Conservation (phyloP, 2,888 invertebrate genomes). For the Cephonodes hylas region DNA sequence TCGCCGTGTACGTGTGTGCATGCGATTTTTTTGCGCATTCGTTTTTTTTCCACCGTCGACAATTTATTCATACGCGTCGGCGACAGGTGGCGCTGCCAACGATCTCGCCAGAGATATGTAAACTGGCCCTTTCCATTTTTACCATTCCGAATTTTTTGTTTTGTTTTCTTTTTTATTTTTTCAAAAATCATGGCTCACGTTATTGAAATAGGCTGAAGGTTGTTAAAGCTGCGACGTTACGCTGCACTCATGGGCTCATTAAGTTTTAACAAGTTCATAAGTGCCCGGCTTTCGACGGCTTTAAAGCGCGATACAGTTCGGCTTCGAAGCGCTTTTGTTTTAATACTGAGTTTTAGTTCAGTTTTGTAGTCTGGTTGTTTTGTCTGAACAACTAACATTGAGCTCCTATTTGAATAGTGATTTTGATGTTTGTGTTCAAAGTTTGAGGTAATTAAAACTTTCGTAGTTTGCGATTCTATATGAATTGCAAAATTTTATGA, state of each 20-base stretch:
- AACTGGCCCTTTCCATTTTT: slow-evolving; percentile 54
- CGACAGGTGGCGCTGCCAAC: slow-evolving; percentile 69
- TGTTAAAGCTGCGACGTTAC: background rate
- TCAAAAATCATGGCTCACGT: background rate
- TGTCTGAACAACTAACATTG: background rate
- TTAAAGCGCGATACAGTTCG: background rate
- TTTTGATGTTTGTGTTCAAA: no score
- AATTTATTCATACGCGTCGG: slow-evolving; percentile 61
- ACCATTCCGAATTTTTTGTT: slow-evolving; percentile 17
- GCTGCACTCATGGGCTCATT: background rate
- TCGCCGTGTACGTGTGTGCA: slow-evolving; percentile 26
- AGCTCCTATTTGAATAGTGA: no score
- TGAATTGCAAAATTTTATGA: no score
- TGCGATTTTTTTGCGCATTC: slow-evolving; percentile 27
- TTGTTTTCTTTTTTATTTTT: no score
- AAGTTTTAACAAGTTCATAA: slow-evolving; percentile 1
- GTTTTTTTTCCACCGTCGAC: slow-evolving; percentile 30
- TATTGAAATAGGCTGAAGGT: background rate
- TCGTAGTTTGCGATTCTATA: no score
- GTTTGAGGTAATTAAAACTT: no score
- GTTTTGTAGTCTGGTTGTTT: background rate
- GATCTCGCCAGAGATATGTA: slow-evolving; percentile 61
- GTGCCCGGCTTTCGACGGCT: background rate
- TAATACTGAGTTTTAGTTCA: background rate
- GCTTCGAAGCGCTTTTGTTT: background rate